A percentile compares a stretch with the other conserved stretches of the same genome.
phyloP scores from a whole-genome alignment of 2,797 vertebrate species.

The Pseudochirops corinnae region DNA sequence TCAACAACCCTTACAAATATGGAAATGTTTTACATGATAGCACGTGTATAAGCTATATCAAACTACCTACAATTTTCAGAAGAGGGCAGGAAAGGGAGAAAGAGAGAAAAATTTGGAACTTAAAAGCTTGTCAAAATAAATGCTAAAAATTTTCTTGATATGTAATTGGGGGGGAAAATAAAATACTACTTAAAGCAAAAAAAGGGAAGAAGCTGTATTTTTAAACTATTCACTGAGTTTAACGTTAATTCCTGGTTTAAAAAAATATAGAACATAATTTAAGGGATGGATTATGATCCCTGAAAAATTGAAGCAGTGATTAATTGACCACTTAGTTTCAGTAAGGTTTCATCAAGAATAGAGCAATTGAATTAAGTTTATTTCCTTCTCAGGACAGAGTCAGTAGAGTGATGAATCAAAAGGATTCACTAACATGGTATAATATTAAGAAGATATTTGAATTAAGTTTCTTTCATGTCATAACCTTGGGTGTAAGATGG shows the following conservation, averaged over 20 bases:
- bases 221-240: not conserved
- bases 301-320: not conserved
- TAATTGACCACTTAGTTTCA: not conserved
- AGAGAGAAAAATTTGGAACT: too few species aligned
- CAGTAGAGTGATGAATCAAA: not conserved
- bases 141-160: too few species aligned
- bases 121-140: too few species aligned
- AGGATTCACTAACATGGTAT: not conserved
- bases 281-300: not conserved
- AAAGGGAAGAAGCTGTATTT: not conserved
- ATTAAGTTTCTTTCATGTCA: not conserved
- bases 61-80: too few species aligned
- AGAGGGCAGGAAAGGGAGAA: too few species aligned
- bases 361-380: not conserved
- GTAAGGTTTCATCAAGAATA: not conserved
- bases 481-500: not conserved
- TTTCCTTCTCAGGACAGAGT: not conserved
- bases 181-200: not conserved
- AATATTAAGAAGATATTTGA: not conserved
- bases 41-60: too few species aligned
- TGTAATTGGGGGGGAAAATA: too few species aligned
- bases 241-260: not conserved
- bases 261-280: not conserved
- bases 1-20: too few species aligned
- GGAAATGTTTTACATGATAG: too few species aligned